phyloP scores from a whole-genome alignment of 2,113 vertebrate species.

The Carollia perspicillata region DNA sequence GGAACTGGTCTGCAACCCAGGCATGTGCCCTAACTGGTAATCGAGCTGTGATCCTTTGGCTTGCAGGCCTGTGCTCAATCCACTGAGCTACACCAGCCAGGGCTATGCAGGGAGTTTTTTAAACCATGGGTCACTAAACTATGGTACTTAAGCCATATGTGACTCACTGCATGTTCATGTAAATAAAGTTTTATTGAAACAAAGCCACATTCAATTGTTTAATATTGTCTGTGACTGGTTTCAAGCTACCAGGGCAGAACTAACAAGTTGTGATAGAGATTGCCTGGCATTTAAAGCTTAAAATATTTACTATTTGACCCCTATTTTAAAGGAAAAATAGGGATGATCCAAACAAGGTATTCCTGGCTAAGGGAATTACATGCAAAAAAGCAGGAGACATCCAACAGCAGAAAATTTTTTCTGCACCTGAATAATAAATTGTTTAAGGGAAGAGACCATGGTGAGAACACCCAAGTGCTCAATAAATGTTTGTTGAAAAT shows the following conservation, averaged over 20 bases:
- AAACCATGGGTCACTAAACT: neutral
- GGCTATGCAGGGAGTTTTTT: neutral
- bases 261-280: neutral
- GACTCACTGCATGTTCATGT: neutral
- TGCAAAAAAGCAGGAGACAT: neutral
- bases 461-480: neutral
- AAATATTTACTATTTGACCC: slow-evolving; percentile 29
- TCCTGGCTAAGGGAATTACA: neutral
- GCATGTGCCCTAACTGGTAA: too few relatives aligned
- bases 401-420: neutral
- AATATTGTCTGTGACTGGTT: neutral
- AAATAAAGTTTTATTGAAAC: slow-evolving; percentile 32
- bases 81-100: too few relatives aligned
- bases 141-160: neutral
- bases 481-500: neutral
- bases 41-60: too few relatives aligned
- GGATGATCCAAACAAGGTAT: neutral
- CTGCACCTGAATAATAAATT: neutral
- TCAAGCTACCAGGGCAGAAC: neutral
- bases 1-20: too few relatives aligned
- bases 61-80: too few relatives aligned
- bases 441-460: neutral
- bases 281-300: neutral
- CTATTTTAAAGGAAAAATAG: neutral
- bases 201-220: neutral